These are phyloP conservation scores for Odontophorus gujanensis DNA, from an alignment of 2,113 vertebrate species.

Conservation along the genomic window DNA sequence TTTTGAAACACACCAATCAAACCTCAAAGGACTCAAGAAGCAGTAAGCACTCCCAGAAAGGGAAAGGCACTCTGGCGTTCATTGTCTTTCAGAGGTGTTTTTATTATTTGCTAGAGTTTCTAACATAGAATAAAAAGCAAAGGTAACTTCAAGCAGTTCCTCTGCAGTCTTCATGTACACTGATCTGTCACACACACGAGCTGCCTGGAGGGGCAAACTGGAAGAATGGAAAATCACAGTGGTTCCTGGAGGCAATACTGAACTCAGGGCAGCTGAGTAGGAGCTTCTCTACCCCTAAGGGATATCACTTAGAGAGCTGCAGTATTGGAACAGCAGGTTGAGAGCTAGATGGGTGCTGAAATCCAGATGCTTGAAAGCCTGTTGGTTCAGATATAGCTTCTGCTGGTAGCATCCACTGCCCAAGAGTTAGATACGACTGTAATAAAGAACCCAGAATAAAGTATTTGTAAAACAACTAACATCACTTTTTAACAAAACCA, in stretches of 20 bases:
- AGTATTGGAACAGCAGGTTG: not conserved
- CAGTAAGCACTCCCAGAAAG: not conserved
- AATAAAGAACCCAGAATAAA: not conserved
- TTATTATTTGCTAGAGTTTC: not conserved
- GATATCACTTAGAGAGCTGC: not conserved
- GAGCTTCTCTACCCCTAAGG: not conserved
- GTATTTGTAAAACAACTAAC: not conserved
- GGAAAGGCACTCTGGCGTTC: not conserved
- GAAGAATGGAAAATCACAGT: not conserved
- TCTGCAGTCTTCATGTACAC: not conserved
- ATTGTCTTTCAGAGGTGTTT: not conserved
- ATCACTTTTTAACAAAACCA: conserved; percentile 20
- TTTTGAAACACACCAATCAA: not conserved
- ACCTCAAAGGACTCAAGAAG: not conserved
- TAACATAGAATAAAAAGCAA: not conserved
- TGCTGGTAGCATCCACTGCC: not conserved
- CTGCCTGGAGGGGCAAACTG: not conserved
- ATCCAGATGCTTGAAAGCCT: not conserved
- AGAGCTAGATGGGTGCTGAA: not conserved
- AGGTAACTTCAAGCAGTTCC: not conserved
- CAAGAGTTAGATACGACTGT: not conserved
- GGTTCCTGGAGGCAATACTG: not conserved
- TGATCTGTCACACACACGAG: not conserved
- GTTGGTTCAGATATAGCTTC: not conserved
- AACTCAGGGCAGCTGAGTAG: not conserved